Percentiles rank a stretch among this genome's conserved stretches.
phyloP scores from a whole-genome alignment of 2,113 vertebrate genomes.

The Embiotoca jacksoni region DNA sequence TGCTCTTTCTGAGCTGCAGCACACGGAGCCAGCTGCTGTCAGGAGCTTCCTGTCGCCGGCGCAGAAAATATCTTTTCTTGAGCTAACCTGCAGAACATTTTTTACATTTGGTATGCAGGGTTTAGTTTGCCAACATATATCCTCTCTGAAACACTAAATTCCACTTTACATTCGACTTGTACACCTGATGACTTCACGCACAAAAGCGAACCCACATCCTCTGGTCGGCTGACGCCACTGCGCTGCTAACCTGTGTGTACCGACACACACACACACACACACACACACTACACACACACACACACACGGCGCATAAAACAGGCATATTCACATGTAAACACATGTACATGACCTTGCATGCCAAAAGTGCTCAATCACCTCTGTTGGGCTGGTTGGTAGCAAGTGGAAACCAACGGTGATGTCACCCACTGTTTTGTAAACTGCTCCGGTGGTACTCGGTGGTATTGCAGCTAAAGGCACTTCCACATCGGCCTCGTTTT shows the following conservation, averaged over 20 bases:
- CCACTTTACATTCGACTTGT: neutral
- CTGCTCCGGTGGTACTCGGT: no score
- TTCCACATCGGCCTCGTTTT: no score
- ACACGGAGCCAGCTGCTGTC: neutral
- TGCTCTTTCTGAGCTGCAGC: constrained; percentile 4
- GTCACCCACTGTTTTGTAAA: no score
- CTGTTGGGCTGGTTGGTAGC: no score
- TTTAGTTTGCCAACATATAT: neutral
- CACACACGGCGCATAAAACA: neutral
- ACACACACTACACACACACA: neutral
- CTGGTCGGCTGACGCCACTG: neutral
- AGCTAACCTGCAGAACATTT: no score
- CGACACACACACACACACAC: no score
- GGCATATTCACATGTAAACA: neutral
- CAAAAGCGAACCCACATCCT: constrained; percentile 40
- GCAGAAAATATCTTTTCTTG: neutral
- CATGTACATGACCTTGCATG: neutral
- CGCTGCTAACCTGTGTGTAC: no score
- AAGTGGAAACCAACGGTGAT: no score
- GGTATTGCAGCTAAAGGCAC: no score
- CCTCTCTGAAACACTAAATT: neutral
- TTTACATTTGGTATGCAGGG: no score
- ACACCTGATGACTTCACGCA: no score
- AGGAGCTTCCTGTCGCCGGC: constrained; percentile 27
- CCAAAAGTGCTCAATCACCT: neutral